Percentiles rank a stretch among this genome's conserved stretches.
These are phyloP conservation scores for Hydrocynus forskahlii DNA, from an alignment of 2,797 vertebrate genomes.

Conservation along the genomic window DNA sequence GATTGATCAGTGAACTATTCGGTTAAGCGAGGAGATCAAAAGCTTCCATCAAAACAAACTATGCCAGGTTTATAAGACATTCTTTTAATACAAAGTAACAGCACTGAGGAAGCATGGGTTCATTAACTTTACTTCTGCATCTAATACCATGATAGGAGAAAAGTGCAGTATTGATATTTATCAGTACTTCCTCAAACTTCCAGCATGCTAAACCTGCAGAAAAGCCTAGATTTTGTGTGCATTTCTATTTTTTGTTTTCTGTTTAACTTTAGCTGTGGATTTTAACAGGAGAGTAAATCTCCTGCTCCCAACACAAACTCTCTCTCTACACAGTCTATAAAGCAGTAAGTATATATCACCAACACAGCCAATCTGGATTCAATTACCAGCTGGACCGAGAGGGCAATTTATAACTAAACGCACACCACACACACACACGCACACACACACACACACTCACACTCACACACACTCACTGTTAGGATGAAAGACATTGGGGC, in stretches of 20 bases:
- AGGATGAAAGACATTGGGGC: constrained; percentile 65
- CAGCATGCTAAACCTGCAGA: too few relatives aligned
- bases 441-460: constrained; percentile 15
- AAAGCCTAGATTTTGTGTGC: constrained; percentile 42
- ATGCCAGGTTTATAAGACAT: too few relatives aligned
- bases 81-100: too few relatives aligned
- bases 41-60: too few relatives aligned
- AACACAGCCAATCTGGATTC: constrained; percentile 71
- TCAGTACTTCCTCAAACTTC: too few relatives aligned
- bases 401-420: constrained; percentile 69
- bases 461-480: constrained; percentile 16
- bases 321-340: constrained; percentile 53
- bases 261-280: constrained; percentile 57
- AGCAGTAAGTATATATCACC: constrained; percentile 63
- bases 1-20: too few relatives aligned
- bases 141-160: too few relatives aligned
- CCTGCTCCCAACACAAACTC: constrained; percentile 54
- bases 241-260: constrained; percentile 56
- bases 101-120: too few relatives aligned
- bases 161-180: too few relatives aligned
- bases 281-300: constrained; percentile 65
- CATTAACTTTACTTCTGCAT: too few relatives aligned
- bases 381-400: constrained; percentile 66
- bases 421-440: neutral
- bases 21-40: too few relatives aligned